phyloP scores from a whole-genome alignment of 2,888 invertebrate species.

The Meiosimyza platycephala region DNA sequence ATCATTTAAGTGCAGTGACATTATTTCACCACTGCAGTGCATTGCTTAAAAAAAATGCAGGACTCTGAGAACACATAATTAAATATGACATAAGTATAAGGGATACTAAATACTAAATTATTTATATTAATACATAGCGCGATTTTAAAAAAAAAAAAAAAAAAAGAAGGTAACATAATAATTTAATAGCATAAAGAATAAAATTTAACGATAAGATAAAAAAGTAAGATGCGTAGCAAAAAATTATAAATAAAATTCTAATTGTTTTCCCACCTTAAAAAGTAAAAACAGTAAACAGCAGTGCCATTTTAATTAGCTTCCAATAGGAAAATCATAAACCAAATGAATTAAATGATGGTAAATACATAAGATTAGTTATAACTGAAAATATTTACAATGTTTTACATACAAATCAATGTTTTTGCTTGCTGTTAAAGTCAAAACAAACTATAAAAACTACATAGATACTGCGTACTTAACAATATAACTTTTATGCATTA shows the following conservation, averaged over 20 bases:
- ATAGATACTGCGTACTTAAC: conserved; percentile 44
- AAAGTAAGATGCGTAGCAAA: conserved; percentile 37
- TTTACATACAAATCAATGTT: too few relatives aligned
- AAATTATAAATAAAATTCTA: conserved; percentile 54
- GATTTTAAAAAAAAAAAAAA: neutral
- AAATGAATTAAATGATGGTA: too few relatives aligned
- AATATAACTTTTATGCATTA: conserved; percentile 45
- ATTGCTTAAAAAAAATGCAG: too few relatives aligned
- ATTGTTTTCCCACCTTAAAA: conserved; percentile 65
- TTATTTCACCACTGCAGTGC: too few relatives aligned
- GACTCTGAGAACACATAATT: too few relatives aligned
- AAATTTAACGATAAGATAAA: conserved; percentile 32
- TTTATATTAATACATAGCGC: too few relatives aligned
- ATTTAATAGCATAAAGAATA: conserved; percentile 34
- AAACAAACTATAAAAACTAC: conserved; percentile 15
- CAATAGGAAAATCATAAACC: conserved; percentile 28
- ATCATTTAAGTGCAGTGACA: too few relatives aligned
- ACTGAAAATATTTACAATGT: conserved; percentile 2
- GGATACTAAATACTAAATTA: too few relatives aligned
- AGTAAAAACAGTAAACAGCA: conserved; percentile 59
- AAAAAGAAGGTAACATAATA: conserved; percentile 7
- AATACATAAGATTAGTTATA: too few relatives aligned
- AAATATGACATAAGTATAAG: too few relatives aligned
- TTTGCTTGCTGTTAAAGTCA: too few relatives aligned
- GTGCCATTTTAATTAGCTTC: conserved; percentile 59